phyloP scores from a whole-genome alignment of 2,113 vertebrate species.

The Macaca fascicularis region T2T-MFA8v1.1 NC_088388.1:111969501-111970000 shows the following conservation, averaged over 20 bases:
- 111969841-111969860: constrained; percentile 23
- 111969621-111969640: background rate
- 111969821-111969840: constrained; percentile 36
- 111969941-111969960: background rate
- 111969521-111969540: constrained; percentile 7
- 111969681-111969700: background rate
- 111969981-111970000: constrained; percentile 37
- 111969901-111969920: background rate
- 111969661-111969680: background rate
- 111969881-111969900: constrained; percentile 22
- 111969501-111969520: constrained; percentile 49
- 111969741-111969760: background rate
- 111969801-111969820: background rate
- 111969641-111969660: background rate
- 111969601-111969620: accelerated
- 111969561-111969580: constrained; percentile 20
- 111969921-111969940: constrained; percentile 55
- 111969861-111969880: background rate
- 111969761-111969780: background rate
- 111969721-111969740: constrained; percentile 23
- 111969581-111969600: background rate
- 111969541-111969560: background rate
- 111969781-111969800: background rate
- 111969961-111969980: constrained; percentile 24
- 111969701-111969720: background rate